A percentile compares a stretch with the other conserved stretches of the same genome.
phyloP scores from a whole-genome alignment of 2,888 invertebrate species.

The Phytoseiulus persimilis region DNA sequence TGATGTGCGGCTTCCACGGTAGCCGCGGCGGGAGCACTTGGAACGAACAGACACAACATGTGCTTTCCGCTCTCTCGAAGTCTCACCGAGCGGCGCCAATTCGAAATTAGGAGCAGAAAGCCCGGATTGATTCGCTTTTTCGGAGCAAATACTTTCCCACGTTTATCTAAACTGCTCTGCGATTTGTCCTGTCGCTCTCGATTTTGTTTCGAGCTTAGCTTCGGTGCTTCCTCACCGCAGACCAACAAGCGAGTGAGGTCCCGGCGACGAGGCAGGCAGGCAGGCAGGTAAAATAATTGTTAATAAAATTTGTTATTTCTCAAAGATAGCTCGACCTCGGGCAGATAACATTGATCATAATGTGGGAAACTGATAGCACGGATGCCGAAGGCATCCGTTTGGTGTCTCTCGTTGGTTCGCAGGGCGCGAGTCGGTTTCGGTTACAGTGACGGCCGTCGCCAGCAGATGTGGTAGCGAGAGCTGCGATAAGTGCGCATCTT shows the following conservation, averaged over 20 bases:
- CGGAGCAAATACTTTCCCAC: neutral
- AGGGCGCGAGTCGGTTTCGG: neutral
- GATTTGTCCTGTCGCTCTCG: neutral
- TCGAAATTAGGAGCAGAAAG: neutral
- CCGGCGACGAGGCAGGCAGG: neutral
- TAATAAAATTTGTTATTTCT: slow-evolving; percentile 37
- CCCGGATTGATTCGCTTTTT: neutral
- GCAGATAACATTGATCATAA: slow-evolving; percentile 36
- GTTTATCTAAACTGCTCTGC: neutral
- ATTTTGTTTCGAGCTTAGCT: neutral
- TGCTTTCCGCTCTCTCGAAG: neutral
- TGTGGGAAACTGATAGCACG: slow-evolving; percentile 26
- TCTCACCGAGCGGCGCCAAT: neutral
- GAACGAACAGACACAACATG: neutral
- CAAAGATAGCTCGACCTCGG: slow-evolving; percentile 13
- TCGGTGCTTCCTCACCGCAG: neutral
- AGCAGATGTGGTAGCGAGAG: neutral
- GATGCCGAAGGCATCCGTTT: neutral
- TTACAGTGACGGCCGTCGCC: neutral
- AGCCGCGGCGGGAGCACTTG: neutral
- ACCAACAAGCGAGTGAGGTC: neutral
- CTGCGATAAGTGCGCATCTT: neutral
- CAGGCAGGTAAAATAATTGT: slow-evolving; percentile 17
- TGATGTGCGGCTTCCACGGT: neutral
- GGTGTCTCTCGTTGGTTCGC: neutral